Evolutionary conservation across 2,888 invertebrate genomes (phyloP).

Genomic region (Phanerotoma sp.): DNA sequence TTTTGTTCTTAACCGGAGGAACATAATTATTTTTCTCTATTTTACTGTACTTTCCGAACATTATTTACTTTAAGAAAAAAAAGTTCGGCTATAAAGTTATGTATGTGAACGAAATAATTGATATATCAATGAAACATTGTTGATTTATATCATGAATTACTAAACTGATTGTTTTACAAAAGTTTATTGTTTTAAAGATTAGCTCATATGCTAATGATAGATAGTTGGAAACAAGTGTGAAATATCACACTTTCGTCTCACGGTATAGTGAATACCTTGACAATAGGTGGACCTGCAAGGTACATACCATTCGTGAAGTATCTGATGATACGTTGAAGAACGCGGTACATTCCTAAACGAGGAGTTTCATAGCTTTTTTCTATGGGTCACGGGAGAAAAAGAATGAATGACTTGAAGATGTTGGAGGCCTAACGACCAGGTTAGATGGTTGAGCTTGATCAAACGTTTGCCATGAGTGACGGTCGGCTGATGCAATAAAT

Average conservation of each 20-base stretch:
- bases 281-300: neutral
- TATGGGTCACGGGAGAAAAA: neutral
- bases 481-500: slow-evolving; percentile 50
- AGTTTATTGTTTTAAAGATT: too few relatives aligned
- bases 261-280: neutral
- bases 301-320: neutral
- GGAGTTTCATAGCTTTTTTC: slow-evolving; percentile 6
- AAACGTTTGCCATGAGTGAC: slow-evolving; percentile 42
- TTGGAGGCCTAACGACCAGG: slow-evolving; percentile 6
- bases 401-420: slow-evolving; percentile 3
- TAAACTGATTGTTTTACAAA: too few relatives aligned
- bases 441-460: slow-evolving; percentile 12
- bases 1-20: neutral
- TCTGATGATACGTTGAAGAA: slow-evolving; percentile 15
- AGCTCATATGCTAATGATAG: too few relatives aligned
- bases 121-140: neutral
- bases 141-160: neutral
- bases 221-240: neutral
- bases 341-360: slow-evolving; percentile 5
- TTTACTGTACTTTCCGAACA: too few relatives aligned
- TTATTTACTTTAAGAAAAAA: too few relatives aligned
- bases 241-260: neutral
- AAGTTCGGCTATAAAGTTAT: too few relatives aligned
- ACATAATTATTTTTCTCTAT: too few relatives aligned
- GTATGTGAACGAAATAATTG: too few relatives aligned